These are phyloP conservation scores for Andrena minutula DNA, from an alignment of 2,888 invertebrate species.

Conservation along the genomic window DNA sequence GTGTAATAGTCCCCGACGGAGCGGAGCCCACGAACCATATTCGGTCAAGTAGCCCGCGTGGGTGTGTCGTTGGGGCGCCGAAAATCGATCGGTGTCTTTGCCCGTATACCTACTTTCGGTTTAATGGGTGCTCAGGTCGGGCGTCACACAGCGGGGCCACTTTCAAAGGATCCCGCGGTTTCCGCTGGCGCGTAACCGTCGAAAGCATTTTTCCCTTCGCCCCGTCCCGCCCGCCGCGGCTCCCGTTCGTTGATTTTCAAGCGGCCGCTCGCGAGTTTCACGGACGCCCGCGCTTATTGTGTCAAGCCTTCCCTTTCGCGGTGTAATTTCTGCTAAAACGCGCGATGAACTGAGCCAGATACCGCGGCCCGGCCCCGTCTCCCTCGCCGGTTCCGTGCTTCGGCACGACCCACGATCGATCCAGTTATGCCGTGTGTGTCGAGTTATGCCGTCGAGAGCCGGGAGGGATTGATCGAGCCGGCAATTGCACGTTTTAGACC, in stretches of 20 bases:
- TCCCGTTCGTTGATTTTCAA: slow-evolving; percentile 4
- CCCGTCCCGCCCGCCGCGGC: background rate
- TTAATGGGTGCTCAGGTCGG: slow-evolving; percentile 22
- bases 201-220: slow-evolving; percentile 5
- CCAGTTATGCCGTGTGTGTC: slow-evolving; percentile 39
- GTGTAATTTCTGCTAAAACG: slow-evolving; percentile 41
- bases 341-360: slow-evolving; percentile 29
- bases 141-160: slow-evolving; percentile 5
- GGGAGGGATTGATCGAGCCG: slow-evolving; percentile 38
- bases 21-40: background rate
- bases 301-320: slow-evolving; percentile 25
- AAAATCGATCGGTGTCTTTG: slow-evolving; percentile 56
- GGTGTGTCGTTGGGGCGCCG: slow-evolving; percentile 15
- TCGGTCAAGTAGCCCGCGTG: slow-evolving; percentile 48
- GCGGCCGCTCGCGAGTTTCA: slow-evolving; percentile 24
- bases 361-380: slow-evolving; percentile 5
- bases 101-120: slow-evolving; percentile 50
- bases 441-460: slow-evolving; percentile 28
- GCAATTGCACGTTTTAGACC: slow-evolving; percentile 37
- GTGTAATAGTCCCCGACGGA: background rate
- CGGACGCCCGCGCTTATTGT: slow-evolving; percentile 30
- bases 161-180: slow-evolving; percentile 38
- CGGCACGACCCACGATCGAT: slow-evolving; percentile 34
- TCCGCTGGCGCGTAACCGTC: slow-evolving; percentile 8
- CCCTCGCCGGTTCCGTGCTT: slow-evolving; percentile 20